Evolutionary conservation across 2,888 invertebrate genomes (phyloP).

Genomic region (Malacosoma neustria): DNA sequence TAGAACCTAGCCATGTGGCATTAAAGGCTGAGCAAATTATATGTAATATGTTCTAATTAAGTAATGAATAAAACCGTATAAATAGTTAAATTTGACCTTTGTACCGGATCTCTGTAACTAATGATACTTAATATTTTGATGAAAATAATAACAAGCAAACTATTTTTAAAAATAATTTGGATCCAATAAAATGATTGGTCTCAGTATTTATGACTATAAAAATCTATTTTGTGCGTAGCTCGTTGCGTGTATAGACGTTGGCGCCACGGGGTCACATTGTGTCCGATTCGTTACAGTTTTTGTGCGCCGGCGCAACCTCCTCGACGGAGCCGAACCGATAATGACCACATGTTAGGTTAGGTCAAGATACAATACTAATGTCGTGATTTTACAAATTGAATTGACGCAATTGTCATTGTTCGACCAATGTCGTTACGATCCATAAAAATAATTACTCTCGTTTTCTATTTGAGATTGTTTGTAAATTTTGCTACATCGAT

Average conservation of each 20-base stretch:
- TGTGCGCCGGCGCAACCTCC: constrained; percentile 25
- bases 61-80: too few relatives aligned
- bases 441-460: too few relatives aligned
- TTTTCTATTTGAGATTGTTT: too few relatives aligned
- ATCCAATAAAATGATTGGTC: background rate
- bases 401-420: background rate
- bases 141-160: too few relatives aligned
- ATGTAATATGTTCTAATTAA: too few relatives aligned
- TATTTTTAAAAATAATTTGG: too few relatives aligned
- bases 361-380: constrained; percentile 24
- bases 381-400: constrained; percentile 13
- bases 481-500: too few relatives aligned
- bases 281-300: constrained; percentile 59
- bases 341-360: constrained; percentile 43
- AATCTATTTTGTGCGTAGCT: constrained; percentile 18
- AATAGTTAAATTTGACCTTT: too few relatives aligned
- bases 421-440: background rate
- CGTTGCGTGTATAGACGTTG: constrained; percentile 19
- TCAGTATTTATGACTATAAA: background rate
- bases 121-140: too few relatives aligned
- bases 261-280: constrained; percentile 37
- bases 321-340: constrained; percentile 18
- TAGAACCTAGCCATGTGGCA: too few relatives aligned
- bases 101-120: too few relatives aligned
- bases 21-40: too few relatives aligned